Conservation (phyloP, 2,888 invertebrate species). For the Parochlus steinenii region DNA sequence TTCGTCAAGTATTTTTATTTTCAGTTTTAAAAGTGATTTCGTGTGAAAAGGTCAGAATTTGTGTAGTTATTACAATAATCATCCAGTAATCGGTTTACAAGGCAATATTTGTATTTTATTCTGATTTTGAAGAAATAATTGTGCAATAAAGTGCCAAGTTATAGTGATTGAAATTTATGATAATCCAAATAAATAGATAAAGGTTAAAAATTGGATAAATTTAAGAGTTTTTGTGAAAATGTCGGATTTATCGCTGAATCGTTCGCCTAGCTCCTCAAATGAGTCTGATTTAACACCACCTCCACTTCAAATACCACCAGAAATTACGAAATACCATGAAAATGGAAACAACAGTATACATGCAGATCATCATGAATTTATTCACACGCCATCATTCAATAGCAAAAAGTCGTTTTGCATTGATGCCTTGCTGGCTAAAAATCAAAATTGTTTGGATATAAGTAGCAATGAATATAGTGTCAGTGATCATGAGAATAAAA, state of each 20-base stretch:
- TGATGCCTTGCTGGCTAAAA: conserved; percentile 65
- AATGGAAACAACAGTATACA: background rate
- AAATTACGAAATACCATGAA: conserved; percentile 11
- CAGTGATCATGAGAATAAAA: conserved; percentile 8
- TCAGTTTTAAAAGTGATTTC: too few relatives aligned
- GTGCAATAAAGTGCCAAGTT: too few relatives aligned
- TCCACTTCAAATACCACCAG: conserved; percentile 10
- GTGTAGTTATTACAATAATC: too few relatives aligned
- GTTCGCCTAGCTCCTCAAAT: conserved; percentile 7
- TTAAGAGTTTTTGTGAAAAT: too few relatives aligned
- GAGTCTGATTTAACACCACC: conserved; percentile 9
- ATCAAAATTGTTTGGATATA: conserved; percentile 20
- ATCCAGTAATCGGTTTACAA: too few relatives aligned
- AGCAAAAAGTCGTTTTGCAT: conserved; percentile 74
- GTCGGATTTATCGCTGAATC: conserved; percentile 8
- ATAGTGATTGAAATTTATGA: too few relatives aligned
- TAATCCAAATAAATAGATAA: too few relatives aligned
- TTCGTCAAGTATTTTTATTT: too few relatives aligned
- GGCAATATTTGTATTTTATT: too few relatives aligned
- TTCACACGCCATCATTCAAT: conserved; percentile 10
- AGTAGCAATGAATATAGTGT: background rate
- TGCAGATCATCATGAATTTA: conserved; percentile 2
- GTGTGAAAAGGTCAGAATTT: too few relatives aligned
- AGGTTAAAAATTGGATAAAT: too few relatives aligned
- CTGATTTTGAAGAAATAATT: too few relatives aligned